Base-by-base conservation (phyloP, 2,797 vertebrate species). In the Uromys caudimaculatus region DNA sequence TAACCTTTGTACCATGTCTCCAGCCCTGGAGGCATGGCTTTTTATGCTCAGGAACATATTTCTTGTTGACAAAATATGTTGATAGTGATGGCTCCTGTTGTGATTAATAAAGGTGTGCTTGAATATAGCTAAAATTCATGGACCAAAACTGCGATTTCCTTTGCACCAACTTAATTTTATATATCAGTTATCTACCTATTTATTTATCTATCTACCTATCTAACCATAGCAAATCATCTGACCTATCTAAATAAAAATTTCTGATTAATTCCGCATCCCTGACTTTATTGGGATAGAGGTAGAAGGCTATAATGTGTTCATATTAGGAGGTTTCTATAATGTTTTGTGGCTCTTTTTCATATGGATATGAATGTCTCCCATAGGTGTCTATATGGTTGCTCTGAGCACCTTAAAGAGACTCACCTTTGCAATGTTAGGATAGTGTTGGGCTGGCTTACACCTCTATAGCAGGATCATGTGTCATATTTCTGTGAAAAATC, bases 351-450 rank as follows among this genome's bases (percentile, higher is more conserved):
- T 82, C 62, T 62, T 21, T 75, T 62, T 41, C 35, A 87, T 32
- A 3, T 58, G 27, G 29, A 71, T 71, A 84, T 6, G 27, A 12
- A 85, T n/a, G 3, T 21, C 8, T 64, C 19, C 54, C 3, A 38
- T 19, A 16, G 24, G 24, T 87, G 35, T 29, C 29, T 50, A 32
- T 4, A 19, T 58, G 38, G 35, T 41, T 64, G 27, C 56, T 84
- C 8, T 90, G 32, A 92, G 27, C 56, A 35, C 93, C 89, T 47
- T 58, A 13, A 44, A 81, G n/a, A 91, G 56, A 95, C 14, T 93
- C n/a, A 91, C 21, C 11, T 64, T 17, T 71, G 8, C 14, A 54
- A 29, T 35, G n/a, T 69, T 64, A 86, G 41, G 16, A 27, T 13
- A 89, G 17, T 6, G 23, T n/a, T 38, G 3, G 24, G n/a, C 84